Conservation (phyloP, 37 sponge, comb jelly and placozoan genomes). For the Theonella swinhoei region DNA sequence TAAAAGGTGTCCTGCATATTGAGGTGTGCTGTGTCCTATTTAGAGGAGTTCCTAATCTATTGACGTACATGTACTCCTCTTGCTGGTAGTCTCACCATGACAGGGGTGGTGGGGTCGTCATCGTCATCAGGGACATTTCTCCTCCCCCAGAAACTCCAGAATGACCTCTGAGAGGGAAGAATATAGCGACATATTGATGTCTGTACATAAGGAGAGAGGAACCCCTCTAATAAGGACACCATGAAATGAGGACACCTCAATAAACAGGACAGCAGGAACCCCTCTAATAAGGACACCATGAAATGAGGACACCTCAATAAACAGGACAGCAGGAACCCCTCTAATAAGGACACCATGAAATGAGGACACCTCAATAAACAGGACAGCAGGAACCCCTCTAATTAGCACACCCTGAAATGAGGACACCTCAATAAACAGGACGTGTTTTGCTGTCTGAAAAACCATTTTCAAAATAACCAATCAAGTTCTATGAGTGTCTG, state of each 20-base stretch:
- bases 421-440: too few species aligned
- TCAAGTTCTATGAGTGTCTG: background rate
- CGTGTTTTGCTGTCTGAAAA: background rate
- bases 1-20: background rate
- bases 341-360: too few species aligned
- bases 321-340: too few species aligned
- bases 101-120: slow-evolving; percentile 8
- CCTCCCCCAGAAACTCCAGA: slow-evolving; percentile 45
- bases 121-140: background rate
- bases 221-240: too few species aligned
- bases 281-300: too few species aligned
- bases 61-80: background rate
- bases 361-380: background rate
- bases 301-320: too few species aligned
- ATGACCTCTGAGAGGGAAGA: slow-evolving; percentile 10
- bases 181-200: background rate
- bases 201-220: too few species aligned
- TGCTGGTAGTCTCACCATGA: background rate
- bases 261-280: too few species aligned
- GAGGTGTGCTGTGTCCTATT: background rate
- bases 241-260: too few species aligned
- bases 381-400: too few species aligned
- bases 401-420: too few species aligned
- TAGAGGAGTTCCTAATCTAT: background rate
- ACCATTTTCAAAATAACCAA: background rate